Percentiles rank a stretch among this genome's conserved stretches.
phyloP scores from a whole-genome alignment of 2,888 invertebrate genomes.

The Latrodectus hesperus region DNA sequence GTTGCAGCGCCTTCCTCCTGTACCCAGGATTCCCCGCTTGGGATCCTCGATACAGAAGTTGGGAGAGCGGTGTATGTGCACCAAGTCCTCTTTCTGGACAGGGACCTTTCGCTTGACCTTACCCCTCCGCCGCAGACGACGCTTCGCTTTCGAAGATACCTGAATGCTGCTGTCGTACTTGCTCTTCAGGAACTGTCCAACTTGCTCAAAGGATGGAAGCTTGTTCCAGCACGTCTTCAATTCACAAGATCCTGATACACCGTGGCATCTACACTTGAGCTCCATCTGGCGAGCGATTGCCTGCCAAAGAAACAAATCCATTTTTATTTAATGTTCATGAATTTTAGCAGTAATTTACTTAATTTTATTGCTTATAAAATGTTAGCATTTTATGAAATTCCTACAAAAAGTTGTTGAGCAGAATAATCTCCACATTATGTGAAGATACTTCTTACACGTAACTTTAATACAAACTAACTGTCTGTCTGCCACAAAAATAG shows the following conservation, averaged over 20 bases:
- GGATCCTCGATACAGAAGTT: constrained; percentile 78
- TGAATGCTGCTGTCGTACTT: constrained; percentile 75
- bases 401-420: too few species aligned
- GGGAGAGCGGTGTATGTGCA: constrained; percentile 78
- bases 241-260: constrained; percentile 79
- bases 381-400: too few species aligned
- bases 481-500: too few species aligned
- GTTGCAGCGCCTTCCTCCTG: constrained; percentile 78
- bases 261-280: constrained; percentile 79
- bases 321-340: too few species aligned
- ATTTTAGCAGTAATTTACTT: too few species aligned
- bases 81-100: constrained; percentile 77
- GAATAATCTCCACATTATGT: too few species aligned
- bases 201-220: constrained; percentile 76
- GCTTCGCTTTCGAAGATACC: constrained; percentile 69
- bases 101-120: constrained; percentile 76
- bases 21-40: constrained; percentile 77
- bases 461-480: too few species aligned
- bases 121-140: constrained; percentile 76
- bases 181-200: constrained; percentile 75
- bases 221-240: constrained; percentile 80
- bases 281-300: constrained; percentile 74
- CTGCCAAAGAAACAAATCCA: constrained; percentile 35
- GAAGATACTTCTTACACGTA: too few species aligned
- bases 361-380: too few species aligned